These are phyloP conservation scores for Subacronicta megacephala DNA, from an alignment of 2,888 invertebrate species.

Conservation along the genomic window DNA sequence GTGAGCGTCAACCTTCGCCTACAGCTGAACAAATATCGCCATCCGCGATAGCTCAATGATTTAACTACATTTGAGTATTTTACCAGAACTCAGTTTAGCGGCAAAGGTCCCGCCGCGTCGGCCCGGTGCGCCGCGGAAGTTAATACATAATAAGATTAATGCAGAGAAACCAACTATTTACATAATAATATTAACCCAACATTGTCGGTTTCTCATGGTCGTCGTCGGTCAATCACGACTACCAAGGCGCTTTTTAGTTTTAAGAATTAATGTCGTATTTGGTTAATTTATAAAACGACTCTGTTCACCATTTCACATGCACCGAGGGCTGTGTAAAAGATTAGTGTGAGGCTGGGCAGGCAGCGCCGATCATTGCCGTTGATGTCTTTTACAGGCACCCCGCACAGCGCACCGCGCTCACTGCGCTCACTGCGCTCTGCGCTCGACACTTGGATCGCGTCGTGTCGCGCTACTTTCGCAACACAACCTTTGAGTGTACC, in stretches of 20 bases:
- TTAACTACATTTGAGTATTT: constrained; percentile 12
- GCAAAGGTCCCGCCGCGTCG: constrained; percentile 4
- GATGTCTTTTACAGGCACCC: constrained; percentile 62
- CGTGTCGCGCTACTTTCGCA: no score
- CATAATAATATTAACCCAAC: constrained; percentile 45
- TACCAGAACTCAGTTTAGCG: neutral
- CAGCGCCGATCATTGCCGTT: constrained; percentile 47
- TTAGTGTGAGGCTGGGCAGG: constrained; percentile 8
- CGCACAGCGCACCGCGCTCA: neutral
- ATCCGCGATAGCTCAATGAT: constrained; percentile 20
- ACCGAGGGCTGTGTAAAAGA: constrained; percentile 11
- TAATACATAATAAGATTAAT: constrained; percentile 47
- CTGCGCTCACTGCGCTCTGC: neutral
- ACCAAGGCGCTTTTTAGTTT: constrained; percentile 17
- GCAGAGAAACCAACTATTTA: constrained; percentile 43
- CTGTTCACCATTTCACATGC: constrained; percentile 20
- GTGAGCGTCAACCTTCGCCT: constrained; percentile 44
- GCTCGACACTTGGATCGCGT: neutral
- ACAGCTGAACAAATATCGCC: constrained; percentile 52
- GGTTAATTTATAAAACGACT: constrained; percentile 16
- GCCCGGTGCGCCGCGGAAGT: constrained; percentile 45
- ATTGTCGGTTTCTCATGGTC: constrained; percentile 33
- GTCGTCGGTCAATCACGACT: constrained; percentile 28
- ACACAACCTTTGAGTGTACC: no score
- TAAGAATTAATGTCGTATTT: constrained; percentile 31